A percentile compares a stretch with the other conserved stretches of the same genome.
Conservation (phyloP, 23 tunicate genomes). For the Halocynthia roretzi region DNA sequence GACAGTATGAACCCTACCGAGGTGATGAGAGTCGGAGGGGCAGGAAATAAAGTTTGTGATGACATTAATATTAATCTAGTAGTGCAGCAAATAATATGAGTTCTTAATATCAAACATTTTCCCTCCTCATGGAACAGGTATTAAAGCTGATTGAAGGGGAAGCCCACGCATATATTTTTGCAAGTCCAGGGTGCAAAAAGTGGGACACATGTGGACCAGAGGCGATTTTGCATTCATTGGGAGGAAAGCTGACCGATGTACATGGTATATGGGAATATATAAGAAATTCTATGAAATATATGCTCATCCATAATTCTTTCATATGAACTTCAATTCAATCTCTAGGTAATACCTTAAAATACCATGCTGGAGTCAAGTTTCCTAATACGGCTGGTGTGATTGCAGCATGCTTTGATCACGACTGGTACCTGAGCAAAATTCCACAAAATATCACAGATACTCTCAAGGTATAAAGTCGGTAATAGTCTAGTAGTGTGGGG, state of each 20-base stretch:
- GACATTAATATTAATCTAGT: neutral
- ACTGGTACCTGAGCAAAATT: conserved; percentile 44
- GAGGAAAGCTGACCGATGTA: conserved; percentile 97
- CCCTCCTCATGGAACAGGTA: conserved; percentile 26
- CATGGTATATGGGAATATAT: conserved; percentile 30
- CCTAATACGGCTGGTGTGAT: conserved; percentile 96
- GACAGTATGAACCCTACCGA: conserved; percentile 84
- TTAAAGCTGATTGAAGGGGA: conserved; percentile 89
- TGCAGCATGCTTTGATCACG: conserved; percentile 75
- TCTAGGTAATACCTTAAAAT: conserved; percentile 53
- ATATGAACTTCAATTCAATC: neutral
- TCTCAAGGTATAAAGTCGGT: too few relatives aligned
- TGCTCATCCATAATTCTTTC: neutral
- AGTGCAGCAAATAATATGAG: neutral
- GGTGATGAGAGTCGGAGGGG: conserved; percentile 94
- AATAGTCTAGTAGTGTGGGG: too few relatives aligned
- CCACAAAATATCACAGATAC: conserved; percentile 56
- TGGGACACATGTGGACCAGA: conserved; percentile 99
- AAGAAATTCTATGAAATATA: neutral
- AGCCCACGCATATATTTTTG: conserved; percentile 98
- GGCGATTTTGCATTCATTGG: conserved; percentile 79
- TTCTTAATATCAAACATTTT: neutral
- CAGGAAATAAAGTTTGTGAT: conserved; percentile 89
- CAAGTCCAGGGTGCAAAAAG: conserved; percentile 96
- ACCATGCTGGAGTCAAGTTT: conserved; percentile 64